Evolutionary conservation across 2,113 vertebrate species (phyloP).

Genomic region (Petaurus breviceps): DNA sequence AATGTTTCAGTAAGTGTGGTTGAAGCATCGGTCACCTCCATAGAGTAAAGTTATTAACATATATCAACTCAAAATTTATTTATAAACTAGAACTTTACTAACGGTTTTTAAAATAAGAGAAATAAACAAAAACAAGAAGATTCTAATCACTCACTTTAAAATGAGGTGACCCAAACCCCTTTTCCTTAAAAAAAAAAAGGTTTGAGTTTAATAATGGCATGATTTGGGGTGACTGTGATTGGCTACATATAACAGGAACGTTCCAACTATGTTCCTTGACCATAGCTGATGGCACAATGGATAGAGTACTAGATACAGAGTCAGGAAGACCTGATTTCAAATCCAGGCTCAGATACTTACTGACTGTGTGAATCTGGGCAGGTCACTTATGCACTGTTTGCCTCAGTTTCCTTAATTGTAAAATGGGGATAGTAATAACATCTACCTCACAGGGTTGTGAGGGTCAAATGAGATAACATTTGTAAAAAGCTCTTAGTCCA

Average conservation of each 20-base stretch:
- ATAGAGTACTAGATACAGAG: neutral
- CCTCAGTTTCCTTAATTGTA: neutral
- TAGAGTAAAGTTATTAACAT: conserved; percentile 15
- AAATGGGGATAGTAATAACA: neutral
- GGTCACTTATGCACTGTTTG: neutral
- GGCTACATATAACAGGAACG: neutral
- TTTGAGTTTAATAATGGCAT: neutral
- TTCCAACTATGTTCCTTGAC: neutral
- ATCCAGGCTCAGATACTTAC: neutral
- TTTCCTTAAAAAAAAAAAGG: neutral
- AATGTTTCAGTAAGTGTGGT: conserved; percentile 44
- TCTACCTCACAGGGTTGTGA: neutral
- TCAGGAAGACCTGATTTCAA: neutral
- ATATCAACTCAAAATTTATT: conserved; percentile 35
- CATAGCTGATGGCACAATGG: neutral
- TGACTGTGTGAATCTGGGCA: neutral
- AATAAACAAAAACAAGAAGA: neutral
- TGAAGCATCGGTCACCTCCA: conserved; percentile 6
- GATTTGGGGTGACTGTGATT: neutral
- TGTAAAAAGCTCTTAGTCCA: neutral
- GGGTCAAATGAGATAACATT: neutral
- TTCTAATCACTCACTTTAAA: neutral
- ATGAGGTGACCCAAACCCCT: neutral
- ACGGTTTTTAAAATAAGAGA: neutral
- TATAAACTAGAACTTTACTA: conserved; percentile 48